Conservation (phyloP, 2,888 invertebrate genomes). For the Netelia melanura region DNA sequence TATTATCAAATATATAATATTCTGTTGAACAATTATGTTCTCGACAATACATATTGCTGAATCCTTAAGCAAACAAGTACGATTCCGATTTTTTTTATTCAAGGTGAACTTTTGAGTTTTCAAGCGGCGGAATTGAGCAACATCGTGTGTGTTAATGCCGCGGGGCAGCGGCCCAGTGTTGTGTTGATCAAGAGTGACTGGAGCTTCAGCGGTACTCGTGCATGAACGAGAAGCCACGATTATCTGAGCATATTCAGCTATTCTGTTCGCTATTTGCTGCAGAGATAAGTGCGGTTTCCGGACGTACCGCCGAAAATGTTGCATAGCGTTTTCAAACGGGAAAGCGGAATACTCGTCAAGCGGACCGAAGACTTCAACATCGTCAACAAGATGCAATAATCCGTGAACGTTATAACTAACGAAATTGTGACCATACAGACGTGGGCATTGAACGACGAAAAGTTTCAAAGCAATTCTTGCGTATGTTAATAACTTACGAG, state of each 20-base stretch:
- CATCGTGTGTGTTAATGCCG: background rate
- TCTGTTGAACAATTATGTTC: slow-evolving; percentile 10
- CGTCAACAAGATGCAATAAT: slow-evolving; percentile 40
- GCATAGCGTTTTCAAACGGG: slow-evolving; percentile 45
- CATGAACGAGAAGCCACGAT: background rate
- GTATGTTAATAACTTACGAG: slow-evolving; percentile 1
- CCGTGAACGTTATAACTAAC: slow-evolving; percentile 43
- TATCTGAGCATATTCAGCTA: slow-evolving; percentile 1
- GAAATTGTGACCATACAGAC: slow-evolving; percentile 17
- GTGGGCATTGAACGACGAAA: slow-evolving; percentile 7
- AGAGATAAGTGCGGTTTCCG: slow-evolving; percentile 15
- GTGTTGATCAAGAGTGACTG: background rate
- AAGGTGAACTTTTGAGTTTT: background rate
- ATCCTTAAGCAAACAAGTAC: slow-evolving; percentile 32
- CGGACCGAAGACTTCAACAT: slow-evolving; percentile 27
- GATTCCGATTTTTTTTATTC: background rate
- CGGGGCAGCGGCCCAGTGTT: slow-evolving; percentile 1
- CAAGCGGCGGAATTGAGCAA: slow-evolving; percentile 21
- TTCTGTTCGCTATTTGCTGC: slow-evolving; percentile 36
- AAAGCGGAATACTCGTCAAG: slow-evolving; percentile 34
- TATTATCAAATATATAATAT: background rate
- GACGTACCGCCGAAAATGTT: slow-evolving; percentile 6
- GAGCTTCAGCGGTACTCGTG: background rate
- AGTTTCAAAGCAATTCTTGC: slow-evolving; percentile 23
- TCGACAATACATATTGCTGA: slow-evolving; percentile 12